Percentiles rank a stretch among this genome's conserved stretches.
Conservation (phyloP, 2,888 invertebrate species). For the Nebria brevicollis region DNA sequence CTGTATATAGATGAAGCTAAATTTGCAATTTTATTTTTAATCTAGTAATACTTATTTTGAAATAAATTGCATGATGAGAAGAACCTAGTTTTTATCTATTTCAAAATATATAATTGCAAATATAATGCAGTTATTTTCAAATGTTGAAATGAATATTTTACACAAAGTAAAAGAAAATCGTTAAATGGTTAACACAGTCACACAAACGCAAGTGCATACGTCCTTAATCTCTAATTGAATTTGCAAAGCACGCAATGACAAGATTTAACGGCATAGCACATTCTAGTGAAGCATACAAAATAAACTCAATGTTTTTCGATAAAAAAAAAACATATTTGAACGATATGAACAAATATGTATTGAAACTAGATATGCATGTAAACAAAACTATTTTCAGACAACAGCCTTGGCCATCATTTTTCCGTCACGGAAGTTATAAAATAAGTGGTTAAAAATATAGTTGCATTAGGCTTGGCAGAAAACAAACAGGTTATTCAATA, state of each 20-base stretch:
- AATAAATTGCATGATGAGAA: neutral
- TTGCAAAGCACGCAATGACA: neutral
- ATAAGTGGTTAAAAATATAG: neutral
- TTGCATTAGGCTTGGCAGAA: neutral
- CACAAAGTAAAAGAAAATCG: neutral
- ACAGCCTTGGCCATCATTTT: neutral
- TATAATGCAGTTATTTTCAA: neutral
- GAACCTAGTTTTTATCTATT: neutral
- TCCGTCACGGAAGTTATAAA: neutral
- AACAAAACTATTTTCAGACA: neutral
- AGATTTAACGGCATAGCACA: neutral
- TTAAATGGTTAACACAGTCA: neutral
- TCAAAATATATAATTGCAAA: conserved; percentile 1
- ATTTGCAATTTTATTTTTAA: too few species aligned
- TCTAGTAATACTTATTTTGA: neutral
- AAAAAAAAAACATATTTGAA: neutral
- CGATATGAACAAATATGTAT: neutral
- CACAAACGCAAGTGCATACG: neutral
- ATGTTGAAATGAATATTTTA: neutral
- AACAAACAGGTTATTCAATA: neutral
- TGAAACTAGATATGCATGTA: neutral
- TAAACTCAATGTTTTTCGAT: neutral
- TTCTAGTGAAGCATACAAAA: neutral
- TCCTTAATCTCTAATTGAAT: neutral
- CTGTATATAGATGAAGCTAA: too few species aligned